Evolutionary conservation across 92 coral and sea anemone genomes (phyloP).

Genomic region (Heliopora coerulea): DNA sequence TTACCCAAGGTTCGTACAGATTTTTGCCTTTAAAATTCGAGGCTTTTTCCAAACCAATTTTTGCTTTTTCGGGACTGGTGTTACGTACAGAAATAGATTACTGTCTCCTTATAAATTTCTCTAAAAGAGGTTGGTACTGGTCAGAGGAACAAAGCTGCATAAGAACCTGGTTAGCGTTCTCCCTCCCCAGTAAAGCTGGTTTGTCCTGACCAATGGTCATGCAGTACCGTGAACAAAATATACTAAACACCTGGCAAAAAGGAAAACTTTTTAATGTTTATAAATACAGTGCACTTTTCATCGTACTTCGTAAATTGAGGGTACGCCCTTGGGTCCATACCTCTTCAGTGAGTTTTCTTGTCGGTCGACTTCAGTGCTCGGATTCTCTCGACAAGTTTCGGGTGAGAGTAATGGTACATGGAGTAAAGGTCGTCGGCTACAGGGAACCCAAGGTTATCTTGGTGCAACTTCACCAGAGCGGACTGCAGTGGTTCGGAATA

Average conservation of each 20-base stretch:
- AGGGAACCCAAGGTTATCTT: slow-evolving; percentile 97
- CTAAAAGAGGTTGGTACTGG: no score
- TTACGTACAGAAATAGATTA: no score
- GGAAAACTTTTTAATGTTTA: neutral
- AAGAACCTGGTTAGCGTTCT: no score
- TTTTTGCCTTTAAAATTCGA: no score
- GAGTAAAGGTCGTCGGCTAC: slow-evolving; percentile 95
- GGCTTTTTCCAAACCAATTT: no score
- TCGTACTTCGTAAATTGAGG: neutral
- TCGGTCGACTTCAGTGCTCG: slow-evolving; percentile 76
- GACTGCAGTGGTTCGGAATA: slow-evolving; percentile 73
- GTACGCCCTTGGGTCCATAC: neutral
- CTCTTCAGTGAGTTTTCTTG: slow-evolving; percentile 32
- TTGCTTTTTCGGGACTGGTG: no score
- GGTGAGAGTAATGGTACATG: slow-evolving; percentile 92
- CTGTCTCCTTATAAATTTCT: no score
- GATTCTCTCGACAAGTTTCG: slow-evolving; percentile 86
- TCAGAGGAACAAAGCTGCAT: no score
- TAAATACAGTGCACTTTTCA: neutral
- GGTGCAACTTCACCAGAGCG: slow-evolving; percentile 79
- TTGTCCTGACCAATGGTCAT: no score
- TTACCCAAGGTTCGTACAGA: no score
- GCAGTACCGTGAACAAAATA: no score
- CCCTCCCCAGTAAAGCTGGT: no score
- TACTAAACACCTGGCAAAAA: neutral